Percentiles rank a stretch among this genome's conserved stretches.
phyloP scores from a whole-genome alignment of 2,888 invertebrate species.

The Nasonia oneida region DNA sequence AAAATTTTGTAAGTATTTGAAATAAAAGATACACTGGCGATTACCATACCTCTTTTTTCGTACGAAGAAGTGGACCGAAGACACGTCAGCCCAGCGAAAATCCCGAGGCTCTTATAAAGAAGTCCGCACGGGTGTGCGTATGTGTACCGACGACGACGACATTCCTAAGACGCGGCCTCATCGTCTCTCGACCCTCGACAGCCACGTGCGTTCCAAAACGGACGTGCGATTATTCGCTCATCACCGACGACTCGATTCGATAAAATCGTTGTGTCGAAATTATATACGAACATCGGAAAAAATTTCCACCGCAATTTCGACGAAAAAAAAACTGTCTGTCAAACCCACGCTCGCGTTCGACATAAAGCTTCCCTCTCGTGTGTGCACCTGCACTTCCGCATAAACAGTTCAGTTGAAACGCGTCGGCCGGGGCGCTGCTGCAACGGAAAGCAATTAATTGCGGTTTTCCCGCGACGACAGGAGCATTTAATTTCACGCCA shows the following conservation, averaged over 20 bases:
- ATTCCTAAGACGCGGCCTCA: conserved; percentile 22
- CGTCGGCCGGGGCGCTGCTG: background rate
- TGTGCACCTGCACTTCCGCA: background rate
- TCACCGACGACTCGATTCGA: background rate
- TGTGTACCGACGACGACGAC: background rate
- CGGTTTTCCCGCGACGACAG: background rate
- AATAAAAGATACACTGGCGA: background rate
- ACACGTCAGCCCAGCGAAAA: conserved; percentile 4
- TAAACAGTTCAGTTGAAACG: background rate
- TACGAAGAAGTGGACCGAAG: background rate
- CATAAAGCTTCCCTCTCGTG: background rate
- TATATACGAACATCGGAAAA: too few relatives aligned
- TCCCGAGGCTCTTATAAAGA: background rate
- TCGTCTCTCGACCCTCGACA: background rate
- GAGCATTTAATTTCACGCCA: background rate
- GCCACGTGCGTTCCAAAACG: background rate
- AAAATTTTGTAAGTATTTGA: too few relatives aligned
- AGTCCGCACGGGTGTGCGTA: background rate
- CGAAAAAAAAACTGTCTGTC: too few relatives aligned
- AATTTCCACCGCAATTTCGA: too few relatives aligned
- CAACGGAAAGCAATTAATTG: background rate
- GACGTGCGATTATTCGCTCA: background rate
- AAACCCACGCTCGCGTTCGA: too few relatives aligned
- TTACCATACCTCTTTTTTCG: background rate
- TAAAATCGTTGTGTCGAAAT: background rate